Conservation (phyloP, 2,888 invertebrate species). For the Adela reaumurella region DNA sequence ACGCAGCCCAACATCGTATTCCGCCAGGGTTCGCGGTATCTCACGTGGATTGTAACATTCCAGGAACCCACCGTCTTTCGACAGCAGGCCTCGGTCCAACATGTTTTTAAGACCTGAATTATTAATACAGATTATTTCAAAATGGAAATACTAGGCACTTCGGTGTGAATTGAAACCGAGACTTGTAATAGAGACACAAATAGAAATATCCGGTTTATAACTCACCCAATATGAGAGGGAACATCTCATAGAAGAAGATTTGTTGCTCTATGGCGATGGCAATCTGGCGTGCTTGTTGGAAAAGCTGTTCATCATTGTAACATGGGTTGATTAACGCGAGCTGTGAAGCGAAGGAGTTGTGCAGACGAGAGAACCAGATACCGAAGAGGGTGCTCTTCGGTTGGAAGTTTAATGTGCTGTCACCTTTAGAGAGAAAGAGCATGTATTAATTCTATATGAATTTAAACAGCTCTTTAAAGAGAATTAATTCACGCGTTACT, state of each 20-base stretch:
- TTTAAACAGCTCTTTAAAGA: no score
- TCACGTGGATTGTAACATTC: constrained; percentile 1
- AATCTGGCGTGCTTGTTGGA: constrained; percentile 1
- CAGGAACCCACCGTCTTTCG: background rate
- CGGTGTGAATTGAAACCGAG: no score
- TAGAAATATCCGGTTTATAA: no score
- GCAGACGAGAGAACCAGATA: constrained; percentile 1
- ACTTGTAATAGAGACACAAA: no score
- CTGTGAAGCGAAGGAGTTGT: constrained; percentile 2
- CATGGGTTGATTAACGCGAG: constrained; percentile 4
- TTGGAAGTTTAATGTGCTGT: constrained; percentile 1
- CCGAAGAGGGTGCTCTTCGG: constrained; percentile 2
- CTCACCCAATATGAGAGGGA: constrained; percentile 1
- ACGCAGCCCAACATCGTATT: constrained; percentile 2
- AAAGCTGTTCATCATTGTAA: constrained; percentile 3
- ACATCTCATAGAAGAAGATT: constrained; percentile 3
- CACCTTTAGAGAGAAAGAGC: constrained; percentile 2
- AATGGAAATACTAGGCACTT: no score
- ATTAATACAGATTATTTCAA: no score
- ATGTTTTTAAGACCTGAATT: constrained; percentile 4
- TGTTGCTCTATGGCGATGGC: constrained; percentile 3
- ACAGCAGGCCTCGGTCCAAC: constrained; percentile 1
- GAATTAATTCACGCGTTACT: no score
- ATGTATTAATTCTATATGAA: no score
- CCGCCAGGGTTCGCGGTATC: constrained; percentile 3